Percentiles rank a stretch among this genome's conserved stretches.
Evolutionary conservation across 2,113 vertebrate species (phyloP).

Genomic region (Campylorhamphus procurvoides): DNA sequence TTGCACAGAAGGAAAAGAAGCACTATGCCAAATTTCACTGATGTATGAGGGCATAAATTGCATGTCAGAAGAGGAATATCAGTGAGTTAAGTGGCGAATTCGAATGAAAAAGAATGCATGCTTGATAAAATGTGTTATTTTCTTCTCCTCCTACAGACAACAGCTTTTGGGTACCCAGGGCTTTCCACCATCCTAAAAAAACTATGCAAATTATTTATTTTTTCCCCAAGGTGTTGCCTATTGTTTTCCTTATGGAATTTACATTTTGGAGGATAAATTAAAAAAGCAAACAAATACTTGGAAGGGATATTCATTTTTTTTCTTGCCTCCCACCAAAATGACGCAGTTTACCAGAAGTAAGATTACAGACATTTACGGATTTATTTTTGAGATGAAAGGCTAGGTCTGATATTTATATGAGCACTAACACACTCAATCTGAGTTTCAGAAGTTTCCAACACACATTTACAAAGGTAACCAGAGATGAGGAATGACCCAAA

Average conservation of each 20-base stretch:
- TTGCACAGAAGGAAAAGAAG: not conserved
- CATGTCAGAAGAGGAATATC: not conserved
- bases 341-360: not conserved
- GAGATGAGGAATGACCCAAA: not conserved
- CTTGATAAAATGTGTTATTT: not conserved
- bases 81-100: not conserved
- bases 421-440: accelerated
- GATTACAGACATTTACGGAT: not conserved
- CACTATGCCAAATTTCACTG: not conserved
- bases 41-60: not conserved
- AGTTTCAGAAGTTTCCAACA: not conserved
- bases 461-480: not conserved
- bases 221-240: not conserved
- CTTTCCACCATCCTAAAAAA: not conserved
- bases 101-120: not conserved
- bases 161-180: not conserved
- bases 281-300: not conserved
- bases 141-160: not conserved
- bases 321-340: not conserved
- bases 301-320: not conserved
- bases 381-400: not conserved
- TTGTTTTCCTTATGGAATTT: not conserved
- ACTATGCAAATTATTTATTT: not conserved
- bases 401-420: not conserved
- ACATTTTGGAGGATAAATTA: not conserved